Percentiles rank a stretch among this genome's conserved stretches.
Conservation (phyloP, 2,113 vertebrate genomes). For the Chaetops frenatus region DNA sequence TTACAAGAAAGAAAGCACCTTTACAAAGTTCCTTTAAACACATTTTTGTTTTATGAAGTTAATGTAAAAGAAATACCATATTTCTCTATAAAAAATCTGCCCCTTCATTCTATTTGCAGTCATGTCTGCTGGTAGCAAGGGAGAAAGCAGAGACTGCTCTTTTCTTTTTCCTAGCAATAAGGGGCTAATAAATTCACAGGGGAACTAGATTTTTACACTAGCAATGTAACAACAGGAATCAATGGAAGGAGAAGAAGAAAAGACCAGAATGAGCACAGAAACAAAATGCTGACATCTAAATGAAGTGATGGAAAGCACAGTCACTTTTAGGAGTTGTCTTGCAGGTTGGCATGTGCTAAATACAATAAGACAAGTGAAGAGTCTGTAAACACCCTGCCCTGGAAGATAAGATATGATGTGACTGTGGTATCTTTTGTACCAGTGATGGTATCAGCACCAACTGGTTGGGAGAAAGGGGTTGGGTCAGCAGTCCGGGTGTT, state of each 20-base stretch:
- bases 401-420: slow-evolving; percentile 18
- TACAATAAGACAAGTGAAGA: neutral
- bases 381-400: neutral
- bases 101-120: neutral
- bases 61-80: neutral
- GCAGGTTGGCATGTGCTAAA: neutral
- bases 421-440: neutral
- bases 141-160: neutral
- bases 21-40: neutral
- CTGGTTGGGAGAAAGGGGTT: neutral
- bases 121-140: neutral
- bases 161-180: neutral
- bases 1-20: neutral
- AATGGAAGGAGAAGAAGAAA: neutral
- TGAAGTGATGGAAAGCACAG: neutral
- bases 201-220: neutral
- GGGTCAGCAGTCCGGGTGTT: neutral
- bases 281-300: neutral
- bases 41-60: neutral
- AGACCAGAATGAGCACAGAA: neutral
- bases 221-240: neutral
- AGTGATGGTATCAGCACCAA: slow-evolving; percentile 10
- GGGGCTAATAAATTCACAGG: neutral
- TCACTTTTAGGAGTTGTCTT: neutral
- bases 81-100: neutral